Evolutionary conservation across 2,888 invertebrate genomes (phyloP).

Genomic region (Lomographa bimaculata): DNA sequence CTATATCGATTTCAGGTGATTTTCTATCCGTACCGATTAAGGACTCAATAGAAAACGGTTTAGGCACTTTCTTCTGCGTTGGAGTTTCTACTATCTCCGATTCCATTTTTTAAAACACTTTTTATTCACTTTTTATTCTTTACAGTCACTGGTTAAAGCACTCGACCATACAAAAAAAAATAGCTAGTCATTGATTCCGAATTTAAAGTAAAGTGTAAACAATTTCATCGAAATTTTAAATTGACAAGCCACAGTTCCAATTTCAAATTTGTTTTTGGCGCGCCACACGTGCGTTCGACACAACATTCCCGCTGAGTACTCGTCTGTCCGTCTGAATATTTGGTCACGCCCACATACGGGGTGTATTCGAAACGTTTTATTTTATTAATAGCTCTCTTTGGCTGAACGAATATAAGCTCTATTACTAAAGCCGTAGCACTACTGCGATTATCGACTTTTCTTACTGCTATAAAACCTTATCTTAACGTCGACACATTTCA

Average conservation of each 20-base stretch:
- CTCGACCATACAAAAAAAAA: background rate
- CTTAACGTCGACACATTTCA: no score
- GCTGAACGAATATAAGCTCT: constrained; percentile 71
- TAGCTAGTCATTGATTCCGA: no score
- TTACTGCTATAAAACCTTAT: constrained; percentile 7
- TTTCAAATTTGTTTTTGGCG: constrained; percentile 30
- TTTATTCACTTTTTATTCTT: constrained; percentile 14
- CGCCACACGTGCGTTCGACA: constrained; percentile 51
- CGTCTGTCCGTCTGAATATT: constrained; percentile 38
- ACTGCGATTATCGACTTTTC: constrained; percentile 48
- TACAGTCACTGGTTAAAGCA: constrained; percentile 11
- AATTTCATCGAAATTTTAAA: constrained; percentile 10
- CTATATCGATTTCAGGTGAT: constrained; percentile 77
- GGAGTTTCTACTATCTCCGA: constrained; percentile 62
- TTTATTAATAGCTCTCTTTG: constrained; percentile 63
- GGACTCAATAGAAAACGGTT: constrained; percentile 86
- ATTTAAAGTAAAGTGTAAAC: no score
- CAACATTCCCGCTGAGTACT: constrained; percentile 58
- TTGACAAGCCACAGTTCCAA: constrained; percentile 14
- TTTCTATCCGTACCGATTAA: constrained; percentile 77
- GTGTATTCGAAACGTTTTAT: constrained; percentile 73
- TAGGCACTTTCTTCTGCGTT: constrained; percentile 75
- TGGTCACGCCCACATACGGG: constrained; percentile 76
- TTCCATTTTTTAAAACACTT: constrained; percentile 47
- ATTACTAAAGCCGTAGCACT: constrained; percentile 60